phyloP scores from a whole-genome alignment of 2,113 vertebrate genomes.

The Nyctereutes procyonoides region DNA sequence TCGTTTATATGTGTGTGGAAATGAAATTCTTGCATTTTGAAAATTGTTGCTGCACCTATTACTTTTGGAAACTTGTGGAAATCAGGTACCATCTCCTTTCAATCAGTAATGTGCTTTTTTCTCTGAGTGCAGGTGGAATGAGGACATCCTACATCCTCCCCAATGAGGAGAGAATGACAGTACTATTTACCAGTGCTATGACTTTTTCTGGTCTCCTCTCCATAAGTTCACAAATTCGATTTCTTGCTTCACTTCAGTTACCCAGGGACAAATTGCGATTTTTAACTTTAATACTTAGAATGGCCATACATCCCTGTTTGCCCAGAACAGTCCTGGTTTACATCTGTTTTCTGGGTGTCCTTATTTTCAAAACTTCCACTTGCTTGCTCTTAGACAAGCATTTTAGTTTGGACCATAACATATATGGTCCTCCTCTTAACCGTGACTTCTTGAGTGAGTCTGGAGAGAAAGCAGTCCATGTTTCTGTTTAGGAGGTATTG shows the following conservation, averaged over 20 bases:
- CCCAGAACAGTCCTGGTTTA: not conserved
- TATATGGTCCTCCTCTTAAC: not conserved
- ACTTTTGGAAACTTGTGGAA: slow-evolving; percentile 6
- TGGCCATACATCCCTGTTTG: not conserved
- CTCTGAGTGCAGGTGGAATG: not conserved
- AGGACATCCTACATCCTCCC: not conserved
- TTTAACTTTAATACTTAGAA: not conserved
- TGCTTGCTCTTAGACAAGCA: not conserved
- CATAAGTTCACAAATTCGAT: not conserved
- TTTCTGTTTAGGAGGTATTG: not conserved
- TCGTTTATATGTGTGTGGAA: slow-evolving; percentile 61
- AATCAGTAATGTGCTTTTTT: not conserved
- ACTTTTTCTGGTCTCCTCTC: not conserved
- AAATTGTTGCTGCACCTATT: slow-evolving; percentile 44
- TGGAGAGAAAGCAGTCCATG: not conserved
- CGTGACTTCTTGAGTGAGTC: not conserved
- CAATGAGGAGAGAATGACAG: not conserved
- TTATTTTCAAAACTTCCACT: not conserved
- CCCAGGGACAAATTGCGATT: not conserved
- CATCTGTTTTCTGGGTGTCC: not conserved
- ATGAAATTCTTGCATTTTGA: slow-evolving; percentile 37
- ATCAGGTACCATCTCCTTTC: not conserved
- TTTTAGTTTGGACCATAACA: not conserved
- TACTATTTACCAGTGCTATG: not conserved
- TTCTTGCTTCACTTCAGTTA: slow-evolving; percentile 31